These are phyloP conservation scores for Perccottus glenii DNA, from an alignment of 2,113 vertebrate genomes.

Conservation along the genomic window DNA sequence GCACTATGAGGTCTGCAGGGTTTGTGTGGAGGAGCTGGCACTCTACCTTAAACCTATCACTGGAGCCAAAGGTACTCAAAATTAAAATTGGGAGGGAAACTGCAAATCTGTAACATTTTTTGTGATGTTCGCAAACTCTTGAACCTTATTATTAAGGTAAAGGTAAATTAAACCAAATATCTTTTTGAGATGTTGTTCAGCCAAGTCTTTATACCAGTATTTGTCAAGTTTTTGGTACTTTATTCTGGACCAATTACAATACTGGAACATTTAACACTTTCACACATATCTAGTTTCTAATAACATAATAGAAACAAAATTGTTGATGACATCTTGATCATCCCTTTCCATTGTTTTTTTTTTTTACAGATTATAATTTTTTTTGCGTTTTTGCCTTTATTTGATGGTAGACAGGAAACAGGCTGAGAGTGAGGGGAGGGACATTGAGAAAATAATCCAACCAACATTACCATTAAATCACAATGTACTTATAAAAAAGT, in stretches of 20 bases:
- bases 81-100: too few species aligned
- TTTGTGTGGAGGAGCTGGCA: slow-evolving; percentile 93
- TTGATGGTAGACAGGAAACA: too few species aligned
- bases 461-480: too few species aligned
- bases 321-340: neutral
- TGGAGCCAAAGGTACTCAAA: slow-evolving; percentile 86
- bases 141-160: slow-evolving; percentile 15
- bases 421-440: too few species aligned
- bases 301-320: slow-evolving; percentile 4
- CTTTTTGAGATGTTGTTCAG: slow-evolving; percentile 2
- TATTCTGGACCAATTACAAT: neutral
- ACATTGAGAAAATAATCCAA: too few species aligned
- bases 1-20: slow-evolving; percentile 92
- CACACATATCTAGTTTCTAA: neutral
- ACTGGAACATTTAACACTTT: neutral
- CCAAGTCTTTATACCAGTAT: neutral
- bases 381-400: too few species aligned
- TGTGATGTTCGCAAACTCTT: slow-evolving; percentile 23
- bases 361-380: too few species aligned
- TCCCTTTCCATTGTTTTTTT: neutral
- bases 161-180: neutral
- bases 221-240: neutral
- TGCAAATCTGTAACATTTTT: too few species aligned
- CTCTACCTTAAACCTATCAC: slow-evolving; percentile 94
- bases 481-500: too few species aligned